Conservation (phyloP, 2,888 invertebrate genomes). For the Agonum fuliginosum region DNA sequence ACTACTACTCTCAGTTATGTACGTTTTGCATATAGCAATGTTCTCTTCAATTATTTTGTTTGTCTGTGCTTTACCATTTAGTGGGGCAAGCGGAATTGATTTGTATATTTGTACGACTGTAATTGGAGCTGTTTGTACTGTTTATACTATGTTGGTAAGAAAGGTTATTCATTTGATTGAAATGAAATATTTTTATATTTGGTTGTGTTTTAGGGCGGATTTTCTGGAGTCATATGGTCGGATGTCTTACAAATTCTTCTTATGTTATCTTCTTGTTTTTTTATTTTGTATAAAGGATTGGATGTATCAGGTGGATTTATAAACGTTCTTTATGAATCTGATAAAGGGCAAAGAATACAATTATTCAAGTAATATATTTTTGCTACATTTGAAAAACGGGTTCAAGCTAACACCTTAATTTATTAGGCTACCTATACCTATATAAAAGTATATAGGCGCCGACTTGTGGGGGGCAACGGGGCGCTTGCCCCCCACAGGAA, state of each 20-base stretch:
- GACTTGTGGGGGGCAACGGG: too few relatives aligned
- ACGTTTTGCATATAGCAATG: neutral
- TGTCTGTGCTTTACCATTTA: neutral
- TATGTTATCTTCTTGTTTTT: constrained; percentile 33
- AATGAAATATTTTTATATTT: too few relatives aligned
- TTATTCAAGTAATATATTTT: constrained; percentile 37
- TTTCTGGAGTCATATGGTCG: constrained; percentile 43
- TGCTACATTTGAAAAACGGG: neutral
- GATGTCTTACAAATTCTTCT: constrained; percentile 35
- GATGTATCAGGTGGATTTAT: constrained; percentile 7
- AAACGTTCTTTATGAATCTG: neutral
- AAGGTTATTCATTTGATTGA: too few relatives aligned
- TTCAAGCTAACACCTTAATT: too few relatives aligned
- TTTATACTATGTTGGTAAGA: constrained; percentile 37
- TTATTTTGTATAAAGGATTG: constrained; percentile 17
- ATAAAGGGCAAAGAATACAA: constrained; percentile 27
- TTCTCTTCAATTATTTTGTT: neutral
- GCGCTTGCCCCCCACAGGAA: too few relatives aligned
- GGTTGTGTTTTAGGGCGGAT: constrained; percentile 43
- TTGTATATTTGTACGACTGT: constrained; percentile 7
- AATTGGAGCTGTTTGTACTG: constrained; percentile 23
- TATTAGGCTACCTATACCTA: too few relatives aligned
- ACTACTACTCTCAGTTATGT: neutral
- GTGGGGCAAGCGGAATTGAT: neutral
- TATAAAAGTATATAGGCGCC: too few relatives aligned